phyloP scores from a whole-genome alignment of 2,797 vertebrate genomes.

The Diceros bicornis region DNA sequence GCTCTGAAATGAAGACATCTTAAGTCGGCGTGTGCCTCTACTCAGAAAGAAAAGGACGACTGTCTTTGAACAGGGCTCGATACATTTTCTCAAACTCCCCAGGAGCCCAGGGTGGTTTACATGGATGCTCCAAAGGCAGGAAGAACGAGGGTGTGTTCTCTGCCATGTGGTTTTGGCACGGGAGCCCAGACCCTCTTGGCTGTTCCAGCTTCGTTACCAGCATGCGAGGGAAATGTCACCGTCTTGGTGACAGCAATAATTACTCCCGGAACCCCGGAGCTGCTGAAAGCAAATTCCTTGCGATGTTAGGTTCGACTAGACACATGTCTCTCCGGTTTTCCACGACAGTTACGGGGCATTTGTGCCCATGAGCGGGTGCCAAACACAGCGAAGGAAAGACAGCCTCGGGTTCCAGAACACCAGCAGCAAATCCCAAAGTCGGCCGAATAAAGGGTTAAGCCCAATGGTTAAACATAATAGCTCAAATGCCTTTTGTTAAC shows the following conservation, averaged over 20 bases:
- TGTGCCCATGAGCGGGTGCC: not conserved
- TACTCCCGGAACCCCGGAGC: not conserved
- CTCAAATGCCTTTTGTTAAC: conserved; percentile 86
- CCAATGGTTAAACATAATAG: conserved; percentile 84
- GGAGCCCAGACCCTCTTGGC: not conserved
- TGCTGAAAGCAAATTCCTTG: conserved; percentile 1
- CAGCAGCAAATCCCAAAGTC: conserved; percentile 32
- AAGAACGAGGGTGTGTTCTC: not conserved
- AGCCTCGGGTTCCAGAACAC: not conserved
- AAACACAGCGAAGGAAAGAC: not conserved
- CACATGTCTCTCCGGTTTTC: conserved; percentile 45
- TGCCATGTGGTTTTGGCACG: fast-evolving
- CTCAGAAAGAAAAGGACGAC: not conserved
- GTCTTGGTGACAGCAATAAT: not conserved
- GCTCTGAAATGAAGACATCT: not conserved
- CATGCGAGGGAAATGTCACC: not conserved
- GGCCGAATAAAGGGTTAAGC: conserved; percentile 88
- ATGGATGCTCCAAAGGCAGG: not conserved
- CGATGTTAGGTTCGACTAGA: not conserved
- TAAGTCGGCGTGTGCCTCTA: not conserved
- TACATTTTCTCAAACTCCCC: not conserved
- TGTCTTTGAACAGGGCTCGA: not conserved
- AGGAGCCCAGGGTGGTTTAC: not conserved
- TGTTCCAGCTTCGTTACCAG: not conserved
- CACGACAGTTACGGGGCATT: not conserved